These are phyloP conservation scores for Petroica traversi DNA, from an alignment of 2,113 vertebrate species.

Conservation along the genomic window DNA sequence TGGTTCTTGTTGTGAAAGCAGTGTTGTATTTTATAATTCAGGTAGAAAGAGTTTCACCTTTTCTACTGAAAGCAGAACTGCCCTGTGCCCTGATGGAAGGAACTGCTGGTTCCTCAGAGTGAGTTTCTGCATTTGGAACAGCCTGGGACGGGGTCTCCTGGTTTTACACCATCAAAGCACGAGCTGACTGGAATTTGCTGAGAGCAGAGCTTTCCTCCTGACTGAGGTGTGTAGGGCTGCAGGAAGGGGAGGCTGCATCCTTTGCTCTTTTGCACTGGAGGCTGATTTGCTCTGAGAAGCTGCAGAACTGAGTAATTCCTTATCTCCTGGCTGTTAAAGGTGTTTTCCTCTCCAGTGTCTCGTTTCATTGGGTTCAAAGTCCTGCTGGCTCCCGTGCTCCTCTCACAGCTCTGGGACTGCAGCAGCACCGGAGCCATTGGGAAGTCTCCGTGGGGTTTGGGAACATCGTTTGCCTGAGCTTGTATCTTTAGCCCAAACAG, in stretches of 20 bases:
- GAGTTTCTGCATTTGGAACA: neutral
- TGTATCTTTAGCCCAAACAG: neutral
- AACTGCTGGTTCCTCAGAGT: neutral
- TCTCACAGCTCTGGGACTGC: neutral
- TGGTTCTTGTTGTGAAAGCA: neutral
- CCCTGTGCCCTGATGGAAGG: accelerated
- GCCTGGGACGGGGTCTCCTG: neutral
- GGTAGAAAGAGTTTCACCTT: neutral
- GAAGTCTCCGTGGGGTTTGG: neutral
- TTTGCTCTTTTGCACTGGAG: neutral
- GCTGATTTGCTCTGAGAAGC: neutral
- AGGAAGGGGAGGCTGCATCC: neutral
- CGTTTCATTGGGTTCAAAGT: neutral
- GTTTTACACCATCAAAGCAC: neutral
- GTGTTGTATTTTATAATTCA: neutral
- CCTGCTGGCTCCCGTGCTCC: neutral
- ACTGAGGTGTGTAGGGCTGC: neutral
- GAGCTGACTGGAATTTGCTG: neutral
- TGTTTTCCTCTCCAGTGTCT: neutral
- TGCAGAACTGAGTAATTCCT: neutral
- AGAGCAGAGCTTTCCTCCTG: neutral
- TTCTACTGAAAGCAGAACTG: neutral
- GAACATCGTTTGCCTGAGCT: slow-evolving; percentile 1
- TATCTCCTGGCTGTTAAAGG: neutral
- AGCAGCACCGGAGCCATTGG: accelerated